Conservation (phyloP, 2,113 vertebrate species). For the Salvelinus alpinus region DNA sequence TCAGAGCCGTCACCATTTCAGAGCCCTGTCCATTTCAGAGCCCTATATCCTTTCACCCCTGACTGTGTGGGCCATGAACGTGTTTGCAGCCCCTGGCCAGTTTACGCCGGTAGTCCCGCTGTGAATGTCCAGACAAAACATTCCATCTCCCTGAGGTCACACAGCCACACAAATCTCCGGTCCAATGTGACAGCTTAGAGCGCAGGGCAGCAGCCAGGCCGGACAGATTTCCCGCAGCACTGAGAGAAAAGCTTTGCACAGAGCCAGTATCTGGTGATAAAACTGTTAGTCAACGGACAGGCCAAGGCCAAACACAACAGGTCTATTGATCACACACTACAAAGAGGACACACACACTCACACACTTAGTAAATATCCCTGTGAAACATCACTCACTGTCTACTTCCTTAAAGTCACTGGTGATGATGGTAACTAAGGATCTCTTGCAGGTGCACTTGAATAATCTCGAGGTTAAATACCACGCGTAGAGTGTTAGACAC, state of each 20-base stretch:
- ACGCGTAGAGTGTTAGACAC: background rate
- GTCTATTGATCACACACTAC: background rate
- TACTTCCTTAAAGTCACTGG: background rate
- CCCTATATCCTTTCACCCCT: slow-evolving; percentile 12
- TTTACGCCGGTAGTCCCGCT: slow-evolving; percentile 48
- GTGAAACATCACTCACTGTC: background rate
- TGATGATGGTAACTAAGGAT: background rate
- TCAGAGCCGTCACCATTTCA: no score
- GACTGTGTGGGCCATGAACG: background rate
- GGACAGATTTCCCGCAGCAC: background rate
- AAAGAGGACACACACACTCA: slow-evolving; percentile 6
- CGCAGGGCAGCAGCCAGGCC: slow-evolving; percentile 45
- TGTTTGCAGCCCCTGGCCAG: slow-evolving; percentile 12
- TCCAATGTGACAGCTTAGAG: slow-evolving; percentile 59
- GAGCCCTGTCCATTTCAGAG: no score
- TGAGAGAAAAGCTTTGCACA: background rate
- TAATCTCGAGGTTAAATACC: no score
- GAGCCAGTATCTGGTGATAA: slow-evolving; percentile 22
- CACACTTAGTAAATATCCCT: background rate
- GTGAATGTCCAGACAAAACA: slow-evolving; percentile 67
- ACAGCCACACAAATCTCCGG: slow-evolving; percentile 58
- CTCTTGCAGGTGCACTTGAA: no score
- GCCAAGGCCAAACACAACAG: background rate
- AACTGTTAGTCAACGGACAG: slow-evolving; percentile 9
- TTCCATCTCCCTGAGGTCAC: slow-evolving; percentile 73